These are phyloP conservation scores for Lasioglossum albipes DNA, from an alignment of 1,140 invertebrate species.

Conservation along the genomic window DNA sequence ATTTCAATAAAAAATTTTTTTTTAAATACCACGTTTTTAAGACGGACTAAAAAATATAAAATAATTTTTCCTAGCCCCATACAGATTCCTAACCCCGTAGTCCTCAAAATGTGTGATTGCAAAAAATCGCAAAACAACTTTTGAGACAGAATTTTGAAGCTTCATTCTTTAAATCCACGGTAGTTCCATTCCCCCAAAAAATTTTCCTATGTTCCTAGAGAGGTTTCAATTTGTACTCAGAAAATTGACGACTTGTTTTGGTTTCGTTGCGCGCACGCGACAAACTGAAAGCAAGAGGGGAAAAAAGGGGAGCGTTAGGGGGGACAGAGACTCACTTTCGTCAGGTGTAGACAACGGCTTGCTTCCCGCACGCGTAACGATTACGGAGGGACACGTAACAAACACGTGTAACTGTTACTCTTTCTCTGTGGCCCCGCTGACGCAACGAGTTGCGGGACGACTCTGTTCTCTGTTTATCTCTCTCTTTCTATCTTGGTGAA, in stretches of 20 bases:
- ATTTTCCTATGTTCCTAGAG: too few species aligned
- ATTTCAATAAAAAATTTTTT: too few species aligned
- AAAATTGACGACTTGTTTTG: conserved; percentile 6
- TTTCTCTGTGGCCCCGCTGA: conserved; percentile 37
- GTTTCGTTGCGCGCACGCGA: conserved; percentile 2
- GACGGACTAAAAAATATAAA: too few species aligned
- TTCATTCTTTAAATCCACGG: too few species aligned
- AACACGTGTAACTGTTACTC: conserved; percentile 48
- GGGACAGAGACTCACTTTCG: conserved; percentile 42
- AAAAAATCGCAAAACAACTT: too few species aligned
- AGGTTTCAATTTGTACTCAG: too few species aligned
- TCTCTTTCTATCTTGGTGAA: conserved; percentile 30
- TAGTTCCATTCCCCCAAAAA: too few species aligned
- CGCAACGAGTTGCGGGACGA: conserved; percentile 52
- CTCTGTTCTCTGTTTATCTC: background rate
- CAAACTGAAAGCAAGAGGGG: background rate
- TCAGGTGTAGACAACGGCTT: conserved; percentile 29
- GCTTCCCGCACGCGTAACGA: background rate
- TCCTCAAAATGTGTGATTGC: too few species aligned
- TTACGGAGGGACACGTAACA: conserved; percentile 6
- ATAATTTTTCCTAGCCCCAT: too few species aligned
- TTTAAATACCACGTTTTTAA: too few species aligned
- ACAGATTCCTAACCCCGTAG: too few species aligned
- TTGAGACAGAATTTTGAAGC: too few species aligned
- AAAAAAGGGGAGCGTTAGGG: background rate